Conservation (phyloP, 2,888 invertebrate species). For the Clivina fossor region DNA sequence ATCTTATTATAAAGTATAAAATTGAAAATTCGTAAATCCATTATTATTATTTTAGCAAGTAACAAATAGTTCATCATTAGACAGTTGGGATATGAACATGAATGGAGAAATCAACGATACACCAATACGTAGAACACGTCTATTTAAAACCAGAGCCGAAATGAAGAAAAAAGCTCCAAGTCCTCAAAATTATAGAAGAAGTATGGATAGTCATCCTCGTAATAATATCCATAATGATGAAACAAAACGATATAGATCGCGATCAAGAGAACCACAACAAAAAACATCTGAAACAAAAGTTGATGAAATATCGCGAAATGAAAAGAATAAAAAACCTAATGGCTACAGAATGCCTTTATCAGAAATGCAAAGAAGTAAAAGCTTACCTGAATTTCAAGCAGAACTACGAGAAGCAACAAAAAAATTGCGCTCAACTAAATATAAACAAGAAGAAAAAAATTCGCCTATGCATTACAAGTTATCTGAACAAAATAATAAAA, state of each 20-base stretch:
- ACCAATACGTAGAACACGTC: slow-evolving; percentile 60
- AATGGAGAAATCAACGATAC: slow-evolving; percentile 53
- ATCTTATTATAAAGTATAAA: slow-evolving; percentile 6
- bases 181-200: slow-evolving; percentile 44
- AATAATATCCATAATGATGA: slow-evolving; percentile 14
- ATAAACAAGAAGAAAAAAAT: slow-evolving; percentile 36
- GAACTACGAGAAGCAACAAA: slow-evolving; percentile 55
- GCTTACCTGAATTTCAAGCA: slow-evolving; percentile 58
- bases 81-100: slow-evolving; percentile 59
- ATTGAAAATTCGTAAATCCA: slow-evolving; percentile 36
- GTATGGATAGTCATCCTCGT: slow-evolving; percentile 12
- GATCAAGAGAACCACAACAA: slow-evolving; percentile 16
- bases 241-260: slow-evolving; percentile 14
- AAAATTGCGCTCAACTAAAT: slow-evolving; percentile 44
- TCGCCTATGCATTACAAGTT: slow-evolving; percentile 12
- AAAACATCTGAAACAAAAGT: slow-evolving; percentile 11
- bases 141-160: slow-evolving; percentile 76
- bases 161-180: slow-evolving; percentile 59
- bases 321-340: slow-evolving; percentile 31
- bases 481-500: slow-evolving; percentile 20
- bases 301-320: slow-evolving; percentile 37
- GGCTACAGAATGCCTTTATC: slow-evolving; percentile 44
- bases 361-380: slow-evolving; percentile 53
- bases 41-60: slow-evolving; percentile 34
- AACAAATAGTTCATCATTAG: slow-evolving; percentile 58